Conservation (phyloP, 2,888 invertebrate genomes). For the Mythimna vitellina region DNA sequence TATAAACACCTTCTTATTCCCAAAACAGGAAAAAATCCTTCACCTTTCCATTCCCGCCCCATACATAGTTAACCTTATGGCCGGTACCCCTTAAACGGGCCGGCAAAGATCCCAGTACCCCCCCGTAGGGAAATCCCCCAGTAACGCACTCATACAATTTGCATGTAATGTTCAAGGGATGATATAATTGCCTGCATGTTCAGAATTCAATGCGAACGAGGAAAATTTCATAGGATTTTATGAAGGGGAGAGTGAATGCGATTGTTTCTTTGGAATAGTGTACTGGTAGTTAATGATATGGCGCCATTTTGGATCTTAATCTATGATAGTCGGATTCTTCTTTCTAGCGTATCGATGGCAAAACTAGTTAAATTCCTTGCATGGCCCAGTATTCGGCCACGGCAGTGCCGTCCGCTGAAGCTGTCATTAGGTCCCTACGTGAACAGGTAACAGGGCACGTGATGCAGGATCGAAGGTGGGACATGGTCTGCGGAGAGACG, state of each 20-base stretch:
- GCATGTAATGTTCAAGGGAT: conserved; percentile 67
- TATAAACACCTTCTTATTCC: conserved; percentile 12
- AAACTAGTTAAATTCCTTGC: too few relatives aligned
- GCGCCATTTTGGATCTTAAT: not conserved
- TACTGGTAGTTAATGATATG: not conserved
- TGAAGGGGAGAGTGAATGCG: conserved; percentile 28
- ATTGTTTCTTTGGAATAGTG: conserved; percentile 22
- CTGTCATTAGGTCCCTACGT: too few relatives aligned
- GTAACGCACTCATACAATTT: conserved; percentile 74
- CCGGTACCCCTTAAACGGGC: conserved; percentile 57
- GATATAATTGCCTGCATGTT: conserved; percentile 64
- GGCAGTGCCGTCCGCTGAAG: too few relatives aligned
- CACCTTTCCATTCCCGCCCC: conserved; percentile 36
- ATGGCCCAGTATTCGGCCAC: too few relatives aligned
- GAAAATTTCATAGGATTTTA: conserved; percentile 46
- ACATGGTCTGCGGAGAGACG: too few relatives aligned
- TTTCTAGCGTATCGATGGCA: too few relatives aligned
- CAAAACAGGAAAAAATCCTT: conserved; percentile 16
- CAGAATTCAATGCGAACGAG: conserved; percentile 54
- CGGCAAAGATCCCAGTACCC: conserved; percentile 42
- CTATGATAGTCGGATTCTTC: too few relatives aligned
- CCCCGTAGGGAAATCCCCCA: conserved; percentile 71
- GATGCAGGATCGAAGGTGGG: too few relatives aligned
- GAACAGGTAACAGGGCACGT: too few relatives aligned
- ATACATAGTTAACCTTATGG: conserved; percentile 63